Evolutionary conservation across 2,797 vertebrate genomes (phyloP), one percentile per base, ranked within the genome.

Genomic region (Lutjanus campechanus): DNA sequence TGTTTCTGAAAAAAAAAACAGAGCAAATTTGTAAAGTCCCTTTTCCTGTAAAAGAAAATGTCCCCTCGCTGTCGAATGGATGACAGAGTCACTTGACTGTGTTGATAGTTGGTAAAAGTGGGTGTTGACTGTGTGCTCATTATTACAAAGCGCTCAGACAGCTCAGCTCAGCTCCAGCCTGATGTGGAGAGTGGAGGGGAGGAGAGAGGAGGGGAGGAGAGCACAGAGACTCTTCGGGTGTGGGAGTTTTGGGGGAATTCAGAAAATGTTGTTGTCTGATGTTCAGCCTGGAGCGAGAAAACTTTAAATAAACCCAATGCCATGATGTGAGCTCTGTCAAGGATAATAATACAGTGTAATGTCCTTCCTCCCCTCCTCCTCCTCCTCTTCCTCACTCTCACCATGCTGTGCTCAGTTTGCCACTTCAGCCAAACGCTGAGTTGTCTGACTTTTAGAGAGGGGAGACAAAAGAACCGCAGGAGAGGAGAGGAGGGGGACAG

Each of bases 211-310:
- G 5, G 17, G 44, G 53, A 46, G 64, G 36, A 74, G 84, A 85
- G 76, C 70, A 70, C 71, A 76, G 81, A 60, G 64, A 8, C 49
- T 82, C 74, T 63, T 84, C 76, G 81, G 85, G 83, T 88, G 95
- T 95, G 93, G 94, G 95, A 95, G 94, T 95, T 95, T 94, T 91
- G 91, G 95, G 95, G 95, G 94, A 95, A 96, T 96, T 96, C 94
- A 95, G 95, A 95, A 94, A 95, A 95, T 95, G 94, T 85, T 91
- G 90, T 82, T 87, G 89, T 94, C 88, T 79, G 85, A 82, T 71
- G 80, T 62, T 84, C 60, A 11, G 76, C 72, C 62, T 77, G 77
- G 74, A 77, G 79, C 75, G 53, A 86, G 78, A 83, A 80, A 69
- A 60, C 50, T 78, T 55, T 17, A 68, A 66, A 82, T 56, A 86